A percentile compares a stretch with the other conserved stretches of the same genome.
These are phyloP conservation scores for Passer montanus DNA, from an alignment of 2,113 vertebrate genomes.

Conservation along the genomic window DNA sequence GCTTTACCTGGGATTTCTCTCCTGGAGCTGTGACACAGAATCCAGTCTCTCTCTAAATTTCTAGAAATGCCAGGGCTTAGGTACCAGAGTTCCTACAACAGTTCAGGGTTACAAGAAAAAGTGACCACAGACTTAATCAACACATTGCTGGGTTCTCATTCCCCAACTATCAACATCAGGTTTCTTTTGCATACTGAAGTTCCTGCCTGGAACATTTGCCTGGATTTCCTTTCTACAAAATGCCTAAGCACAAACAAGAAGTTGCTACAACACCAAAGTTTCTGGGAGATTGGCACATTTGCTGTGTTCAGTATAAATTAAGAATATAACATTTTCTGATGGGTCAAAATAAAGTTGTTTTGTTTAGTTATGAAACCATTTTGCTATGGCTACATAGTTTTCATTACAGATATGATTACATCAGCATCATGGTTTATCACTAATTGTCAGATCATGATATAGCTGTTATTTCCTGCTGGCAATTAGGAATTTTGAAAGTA, in stretches of 20 bases:
- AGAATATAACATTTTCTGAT: background rate
- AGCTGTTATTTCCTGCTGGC: slow-evolving; percentile 4
- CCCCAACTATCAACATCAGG: background rate
- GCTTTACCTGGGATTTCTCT: background rate
- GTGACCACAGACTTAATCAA: background rate
- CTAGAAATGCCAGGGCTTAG: background rate
- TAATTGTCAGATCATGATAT: background rate
- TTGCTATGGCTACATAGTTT: background rate
- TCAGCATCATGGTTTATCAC: background rate
- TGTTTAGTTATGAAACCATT: background rate
- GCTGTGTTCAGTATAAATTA: background rate
- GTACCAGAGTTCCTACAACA: background rate
- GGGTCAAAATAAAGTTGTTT: background rate
- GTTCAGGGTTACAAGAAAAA: background rate
- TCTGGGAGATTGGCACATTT: background rate
- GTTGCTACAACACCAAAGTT: fast-evolving
- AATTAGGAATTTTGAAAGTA: slow-evolving; percentile 41
- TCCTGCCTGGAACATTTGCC: background rate
- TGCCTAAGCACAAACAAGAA: background rate
- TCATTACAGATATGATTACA: background rate
- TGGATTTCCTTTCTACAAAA: background rate
- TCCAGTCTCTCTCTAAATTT: background rate
- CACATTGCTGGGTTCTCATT: background rate
- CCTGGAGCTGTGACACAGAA: background rate
- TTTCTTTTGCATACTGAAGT: background rate